Base-by-base conservation (phyloP, 2,888 invertebrate species). In the Eubasilissa splendida region DNA sequence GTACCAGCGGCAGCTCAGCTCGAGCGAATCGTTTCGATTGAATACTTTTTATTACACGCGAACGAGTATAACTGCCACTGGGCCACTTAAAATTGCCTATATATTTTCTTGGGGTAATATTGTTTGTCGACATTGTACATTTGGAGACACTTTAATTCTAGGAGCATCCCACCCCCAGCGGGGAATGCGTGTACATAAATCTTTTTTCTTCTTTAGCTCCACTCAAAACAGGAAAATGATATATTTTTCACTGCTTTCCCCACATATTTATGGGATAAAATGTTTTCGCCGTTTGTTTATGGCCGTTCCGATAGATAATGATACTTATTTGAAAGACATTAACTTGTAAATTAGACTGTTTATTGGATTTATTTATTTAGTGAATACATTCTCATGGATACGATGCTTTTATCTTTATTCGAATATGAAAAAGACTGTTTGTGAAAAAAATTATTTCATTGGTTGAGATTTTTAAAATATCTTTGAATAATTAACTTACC, bases 91-190 rank as follows among this genome's bases (percentile, higher is more conserved):
- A 89, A 90, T 90, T 87, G 88, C 87, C 87, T 85, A 90, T 90
- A 91, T 90, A 91, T 91, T 90, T 89, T 89, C 89, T 88, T 86
- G 87, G 89, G 89, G 89, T 90, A 90, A 91, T 90, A 90, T 90
- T 90, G 90, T 90, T 90, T 90, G 87, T 88, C 79, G 80, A 53
- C 79, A 77, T 79, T 81, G 77, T 79, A 76, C 89, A 88, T 88
- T 88, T 87, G 88, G 89, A 89, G 89, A 91, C 90, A 90, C 90
- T 90, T 90, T 90, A 90, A 90, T 90, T 66, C 79, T n/a, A 42
- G 4, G 70, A 65, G 56, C 76, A n/a, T 58, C 11, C 56, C 65
- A 31, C 76, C 59, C 76, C 76, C 59, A 1, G 42, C 22, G 11
- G 59, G 12, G 53, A 56, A 14, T 53, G 9, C 70, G 70, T 11